Percentiles rank a stretch among this genome's conserved stretches.
Conservation (phyloP, 2,113 vertebrate species). For the Struthio camelus region DNA sequence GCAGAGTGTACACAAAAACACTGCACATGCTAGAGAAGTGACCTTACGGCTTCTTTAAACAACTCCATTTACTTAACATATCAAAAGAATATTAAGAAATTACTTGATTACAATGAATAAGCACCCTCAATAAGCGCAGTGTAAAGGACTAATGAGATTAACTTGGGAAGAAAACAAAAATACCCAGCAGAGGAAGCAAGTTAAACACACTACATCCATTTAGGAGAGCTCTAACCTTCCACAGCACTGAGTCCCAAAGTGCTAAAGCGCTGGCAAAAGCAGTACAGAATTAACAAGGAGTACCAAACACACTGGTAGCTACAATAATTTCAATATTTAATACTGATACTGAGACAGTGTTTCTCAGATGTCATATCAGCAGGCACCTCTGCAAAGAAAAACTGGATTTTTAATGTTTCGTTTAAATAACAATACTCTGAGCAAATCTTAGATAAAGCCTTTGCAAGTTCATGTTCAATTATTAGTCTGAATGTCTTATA, state of each 20-base stretch:
- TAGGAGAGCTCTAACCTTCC: background rate
- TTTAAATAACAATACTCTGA: background rate
- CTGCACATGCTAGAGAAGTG: background rate
- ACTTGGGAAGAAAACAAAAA: background rate
- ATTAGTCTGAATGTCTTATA: background rate
- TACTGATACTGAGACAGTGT: background rate
- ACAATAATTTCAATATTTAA: background rate
- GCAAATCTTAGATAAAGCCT: background rate
- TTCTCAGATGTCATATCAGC: background rate
- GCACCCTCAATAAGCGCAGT: background rate
- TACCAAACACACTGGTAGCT: background rate
- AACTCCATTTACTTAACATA: background rate
- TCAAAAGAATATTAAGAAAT: background rate
- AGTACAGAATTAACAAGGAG: background rate
- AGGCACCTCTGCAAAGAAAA: background rate
- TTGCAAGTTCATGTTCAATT: background rate
- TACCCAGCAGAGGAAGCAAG: background rate
- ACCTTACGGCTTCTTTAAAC: background rate
- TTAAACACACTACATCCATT: background rate
- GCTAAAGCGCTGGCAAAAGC: background rate
- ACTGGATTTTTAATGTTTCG: background rate
- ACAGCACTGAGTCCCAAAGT: background rate
- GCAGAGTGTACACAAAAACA: background rate
- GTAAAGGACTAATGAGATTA: background rate
- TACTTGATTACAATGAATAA: background rate